phyloP scores from a whole-genome alignment of 2,888 invertebrate species.

The Nomada fucata region DNA sequence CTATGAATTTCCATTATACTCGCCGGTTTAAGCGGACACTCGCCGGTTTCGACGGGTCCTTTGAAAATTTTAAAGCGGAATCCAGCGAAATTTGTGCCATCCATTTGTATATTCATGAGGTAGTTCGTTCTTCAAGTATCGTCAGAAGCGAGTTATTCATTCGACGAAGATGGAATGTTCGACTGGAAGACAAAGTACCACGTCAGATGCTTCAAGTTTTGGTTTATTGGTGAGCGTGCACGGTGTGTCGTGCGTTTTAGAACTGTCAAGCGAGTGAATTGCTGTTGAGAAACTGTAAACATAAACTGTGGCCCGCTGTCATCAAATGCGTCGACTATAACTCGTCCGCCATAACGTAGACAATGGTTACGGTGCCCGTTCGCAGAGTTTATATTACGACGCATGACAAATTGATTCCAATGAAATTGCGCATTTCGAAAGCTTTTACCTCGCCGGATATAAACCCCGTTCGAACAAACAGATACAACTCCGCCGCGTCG shows the following conservation, averaged over 20 bases:
- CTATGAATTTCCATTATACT: neutral
- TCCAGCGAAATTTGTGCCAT: no score
- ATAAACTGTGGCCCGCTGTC: neutral
- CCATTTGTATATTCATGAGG: no score
- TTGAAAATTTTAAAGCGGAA: no score
- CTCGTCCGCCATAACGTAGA: neutral
- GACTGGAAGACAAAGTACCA: neutral
- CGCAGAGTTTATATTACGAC: neutral
- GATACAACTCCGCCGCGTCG: neutral
- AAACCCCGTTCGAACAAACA: neutral
- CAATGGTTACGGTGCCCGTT: neutral
- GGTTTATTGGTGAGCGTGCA: neutral
- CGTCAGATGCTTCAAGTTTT: neutral
- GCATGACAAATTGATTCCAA: neutral
- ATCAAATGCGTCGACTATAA: neutral
- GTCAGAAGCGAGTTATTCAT: neutral
- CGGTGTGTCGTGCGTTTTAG: neutral
- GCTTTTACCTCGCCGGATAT: neutral
- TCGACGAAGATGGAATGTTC: no score
- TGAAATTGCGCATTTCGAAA: neutral
- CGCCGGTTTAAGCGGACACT: neutral
- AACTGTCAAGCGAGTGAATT: neutral
- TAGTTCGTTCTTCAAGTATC: no score
- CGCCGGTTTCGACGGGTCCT: no score
- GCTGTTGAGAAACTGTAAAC: conserved; percentile 1